Evolutionary conservation across 2,113 vertebrate species (phyloP), one percentile per base, ranked within the genome.

Genomic region (Chloropsis cyanopogon): DNA sequence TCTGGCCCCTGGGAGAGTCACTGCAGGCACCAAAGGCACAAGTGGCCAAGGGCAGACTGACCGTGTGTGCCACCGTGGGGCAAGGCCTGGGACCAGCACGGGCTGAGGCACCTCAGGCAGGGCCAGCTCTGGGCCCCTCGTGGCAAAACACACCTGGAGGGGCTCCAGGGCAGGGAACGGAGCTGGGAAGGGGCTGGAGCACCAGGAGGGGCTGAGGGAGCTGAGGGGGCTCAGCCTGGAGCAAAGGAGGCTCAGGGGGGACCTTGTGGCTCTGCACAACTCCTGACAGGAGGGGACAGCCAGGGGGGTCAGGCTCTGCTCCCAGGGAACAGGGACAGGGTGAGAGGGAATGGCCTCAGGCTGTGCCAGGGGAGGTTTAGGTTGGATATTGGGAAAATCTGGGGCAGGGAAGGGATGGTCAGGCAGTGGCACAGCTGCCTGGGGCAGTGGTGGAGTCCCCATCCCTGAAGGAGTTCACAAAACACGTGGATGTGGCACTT

Each of bases 291-390:
- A 79, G 56, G 56, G 54, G 64, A 14, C 28, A 70, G 47, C 33
- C 0, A 0, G 33, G 33, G 11, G 33, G n/a, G 7, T n/a, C 3
- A 0, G 64, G 56, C 23, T 70, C 28, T 70, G 56, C 47, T 78
- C 25, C 53, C 65, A 56, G 16, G 49, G 41, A 42, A 47, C 35
- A 63, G 41, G 75, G 49, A 71, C 57, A 64, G 35, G 49, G 56
- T 0, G 0, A 54, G 29, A 0, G 29, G 41, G 0, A 71, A 71
- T 0, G 0, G 20, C 35, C 41, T 7, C 49, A 35, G 0, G 46
- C 0, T 28, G 24, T 0, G 4, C 20, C 49, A 79, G 35, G 18
- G 24, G 6, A 79, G 16, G 50, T 2, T 64, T 1, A 49, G 5
- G 2, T 4, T 42, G 57, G 9, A 50, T 19, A 31, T 6, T 31